Base-by-base conservation (phyloP, 2,797 vertebrate genomes). In the Nothura maculosa region DNA sequence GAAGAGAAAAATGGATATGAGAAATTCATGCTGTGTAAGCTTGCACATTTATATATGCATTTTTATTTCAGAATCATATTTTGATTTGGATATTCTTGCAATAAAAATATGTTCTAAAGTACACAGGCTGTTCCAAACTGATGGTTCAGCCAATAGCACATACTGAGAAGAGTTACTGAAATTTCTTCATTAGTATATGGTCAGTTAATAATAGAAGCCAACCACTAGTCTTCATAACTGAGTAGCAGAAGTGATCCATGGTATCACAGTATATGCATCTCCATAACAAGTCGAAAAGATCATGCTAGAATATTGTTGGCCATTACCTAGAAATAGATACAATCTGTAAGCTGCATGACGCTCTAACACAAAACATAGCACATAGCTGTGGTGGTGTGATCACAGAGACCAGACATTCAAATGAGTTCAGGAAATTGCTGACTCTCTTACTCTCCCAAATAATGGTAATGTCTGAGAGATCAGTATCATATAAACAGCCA, bases 1-100 rank as follows among this genome's bases (percentile, higher is more conserved):
- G 19, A 81, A 60, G 78, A 70, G 7, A 76, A 90, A 96, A 87
- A 25, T 25, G 38, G 20, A 91, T 75, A 94, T 42, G 28, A 96
- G 48, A 96, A 92, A 89, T 85, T 67, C 66, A 62, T 83, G 22
- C 24, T 57, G 73, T 21, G 14, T 87, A 67, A 83, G 38, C 36
- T 88, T 85, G 4, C 55, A 93, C 6, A 86, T 91, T 32, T 75
- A 6, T 34, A 30, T 67, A 93, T 34, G 18, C 15, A 70, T 32
- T 36, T 77, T 48, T 95, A 17, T 67, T 77, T 20, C 78, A 84
- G 55, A 91, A 48, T 24, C 4, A 28, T 80, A 87, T 78, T 74
- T 92, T 81, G 62, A 70, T 58, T 32, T 12, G 60, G 20, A 9
- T 50, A 90, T 89, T 81, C 42, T 43, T 43, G 32, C 6, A 48